These are phyloP conservation scores for Clanis bilineata DNA, from an alignment of 2,888 invertebrate species.

Conservation along the genomic window DNA sequence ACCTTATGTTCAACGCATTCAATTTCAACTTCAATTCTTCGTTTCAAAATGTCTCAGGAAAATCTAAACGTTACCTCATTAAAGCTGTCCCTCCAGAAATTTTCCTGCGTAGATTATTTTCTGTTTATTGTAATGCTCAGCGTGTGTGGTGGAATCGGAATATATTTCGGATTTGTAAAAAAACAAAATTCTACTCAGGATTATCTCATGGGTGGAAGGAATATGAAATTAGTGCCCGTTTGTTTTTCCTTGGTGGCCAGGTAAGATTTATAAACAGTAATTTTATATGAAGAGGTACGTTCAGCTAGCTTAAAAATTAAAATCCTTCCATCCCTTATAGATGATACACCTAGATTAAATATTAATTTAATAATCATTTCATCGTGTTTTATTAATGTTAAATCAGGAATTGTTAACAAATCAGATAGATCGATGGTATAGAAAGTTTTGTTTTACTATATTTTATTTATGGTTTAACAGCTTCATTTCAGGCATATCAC, in stretches of 20 bases:
- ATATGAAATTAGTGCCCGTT: slow-evolving; percentile 90
- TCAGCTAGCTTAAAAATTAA: too few relatives aligned
- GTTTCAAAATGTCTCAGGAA: slow-evolving; percentile 23
- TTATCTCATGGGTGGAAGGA: slow-evolving; percentile 91
- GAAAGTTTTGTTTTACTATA: background rate
- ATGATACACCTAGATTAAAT: too few relatives aligned
- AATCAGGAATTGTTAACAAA: background rate
- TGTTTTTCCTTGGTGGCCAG: slow-evolving; percentile 92
- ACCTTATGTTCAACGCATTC: too few relatives aligned
- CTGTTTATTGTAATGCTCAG: slow-evolving; percentile 87
- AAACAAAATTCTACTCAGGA: slow-evolving; percentile 84
- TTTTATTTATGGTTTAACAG: slow-evolving; percentile 51
- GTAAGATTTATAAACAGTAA: too few relatives aligned
- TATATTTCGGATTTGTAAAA: slow-evolving; percentile 89
- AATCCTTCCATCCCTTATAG: too few relatives aligned
- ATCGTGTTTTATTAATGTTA: background rate
- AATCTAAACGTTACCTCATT: slow-evolving; percentile 49
- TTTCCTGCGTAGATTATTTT: slow-evolving; percentile 84
- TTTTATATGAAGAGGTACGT: too few relatives aligned
- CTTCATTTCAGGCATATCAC: slow-evolving; percentile 89
- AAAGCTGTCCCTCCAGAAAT: slow-evolving; percentile 61
- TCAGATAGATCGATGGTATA: background rate
- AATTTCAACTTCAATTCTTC: too few relatives aligned
- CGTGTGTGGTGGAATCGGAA: slow-evolving; percentile 87
- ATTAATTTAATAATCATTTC: too few relatives aligned